Evolutionary conservation across 2,888 invertebrate species (phyloP), one percentile per base, ranked within the genome.

Genomic region (Tromatobia lineatoria): DNA sequence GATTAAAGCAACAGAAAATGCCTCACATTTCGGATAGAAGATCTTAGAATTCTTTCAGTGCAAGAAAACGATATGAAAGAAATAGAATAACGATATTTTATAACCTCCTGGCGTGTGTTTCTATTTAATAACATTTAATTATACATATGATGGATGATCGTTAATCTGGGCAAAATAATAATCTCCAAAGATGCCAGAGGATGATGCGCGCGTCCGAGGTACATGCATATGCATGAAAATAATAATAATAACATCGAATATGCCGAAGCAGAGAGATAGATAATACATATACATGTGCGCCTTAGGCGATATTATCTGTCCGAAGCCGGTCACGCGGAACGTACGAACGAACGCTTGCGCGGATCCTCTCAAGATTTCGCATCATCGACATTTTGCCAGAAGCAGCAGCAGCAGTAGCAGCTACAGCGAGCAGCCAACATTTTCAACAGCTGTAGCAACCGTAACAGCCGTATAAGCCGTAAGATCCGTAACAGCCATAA

Each of bases 271-370:
- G 57, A 59, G 57, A 69, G 82, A 82, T 52, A 69, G 38, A 52
- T 29, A 25, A 45, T 69, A 78, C 76, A 70, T 78, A 52, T 25
- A 59, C 50, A 47, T 75, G 66, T 20, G 52, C 20, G 82, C 82
- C 78, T 82, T 67, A 20, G 69, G 82, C 54, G 50, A 78, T 73
- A 61, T 77, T 77, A 82, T 73, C 82, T 52, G 67, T 69, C 73
- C 50, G 69, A 82, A 82, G 82, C 82, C 67, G 78, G 73, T 82
- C 82, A 74, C 69, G 82, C 73, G 69, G 71, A 82, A 82, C 78
- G 57, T 67, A 59, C 57, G 57, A 52, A 57, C 66, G 71, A 45
- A 77, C 69, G 54, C 59, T 67, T 25, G 50, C 42, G 73, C 67
- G 75, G 70, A 77, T 75, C 79, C 74, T 45, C 79, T 79, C 52